These are phyloP conservation scores for Sycophaga agraensis DNA, from an alignment of 1,140 invertebrate species.

Conservation along the genomic window DNA sequence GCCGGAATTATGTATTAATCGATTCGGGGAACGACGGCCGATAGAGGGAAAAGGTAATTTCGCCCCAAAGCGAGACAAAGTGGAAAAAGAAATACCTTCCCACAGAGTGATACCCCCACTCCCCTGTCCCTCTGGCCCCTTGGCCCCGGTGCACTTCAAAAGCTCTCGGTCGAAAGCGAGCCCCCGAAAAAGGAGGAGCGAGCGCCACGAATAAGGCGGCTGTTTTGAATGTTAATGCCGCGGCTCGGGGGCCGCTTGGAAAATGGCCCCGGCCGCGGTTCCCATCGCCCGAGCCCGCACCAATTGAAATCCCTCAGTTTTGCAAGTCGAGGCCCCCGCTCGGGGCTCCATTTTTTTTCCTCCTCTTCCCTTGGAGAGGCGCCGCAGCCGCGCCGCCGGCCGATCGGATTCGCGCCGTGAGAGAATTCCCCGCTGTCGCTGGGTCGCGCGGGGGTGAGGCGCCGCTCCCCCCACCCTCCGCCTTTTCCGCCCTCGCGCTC, in stretches of 20 bases:
- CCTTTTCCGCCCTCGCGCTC: conserved; percentile 17
- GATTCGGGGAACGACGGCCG: conserved; percentile 18
- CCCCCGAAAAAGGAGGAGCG: neutral
- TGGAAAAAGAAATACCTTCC: neutral
- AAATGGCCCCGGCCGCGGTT: conserved; percentile 1
- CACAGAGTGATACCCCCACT: too few relatives aligned
- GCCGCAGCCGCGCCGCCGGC: too few relatives aligned
- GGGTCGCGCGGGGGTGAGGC: too few relatives aligned
- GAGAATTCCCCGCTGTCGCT: conserved; percentile 37
- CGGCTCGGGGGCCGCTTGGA: conserved; percentile 9
- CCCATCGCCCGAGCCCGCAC: neutral
- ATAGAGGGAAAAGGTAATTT: neutral
- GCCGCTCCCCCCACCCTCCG: too few relatives aligned
- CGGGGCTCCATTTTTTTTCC: too few relatives aligned
- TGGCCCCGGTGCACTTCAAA: neutral
- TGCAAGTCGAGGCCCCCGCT: neutral
- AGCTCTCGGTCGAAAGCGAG: neutral
- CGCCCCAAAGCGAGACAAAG: conserved; percentile 10
- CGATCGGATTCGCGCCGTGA: conserved; percentile 14
- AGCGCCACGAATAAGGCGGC: neutral
- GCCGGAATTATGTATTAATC: conserved; percentile 16
- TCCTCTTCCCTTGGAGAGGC: too few relatives aligned
- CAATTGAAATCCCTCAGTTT: conserved; percentile 14
- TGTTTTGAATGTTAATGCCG: conserved; percentile 12
- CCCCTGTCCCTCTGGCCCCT: too few relatives aligned